Evolutionary conservation across 2,888 invertebrate genomes (phyloP), one percentile per base, ranked within the genome.

Genomic region (Epistrophe eligans): DNA sequence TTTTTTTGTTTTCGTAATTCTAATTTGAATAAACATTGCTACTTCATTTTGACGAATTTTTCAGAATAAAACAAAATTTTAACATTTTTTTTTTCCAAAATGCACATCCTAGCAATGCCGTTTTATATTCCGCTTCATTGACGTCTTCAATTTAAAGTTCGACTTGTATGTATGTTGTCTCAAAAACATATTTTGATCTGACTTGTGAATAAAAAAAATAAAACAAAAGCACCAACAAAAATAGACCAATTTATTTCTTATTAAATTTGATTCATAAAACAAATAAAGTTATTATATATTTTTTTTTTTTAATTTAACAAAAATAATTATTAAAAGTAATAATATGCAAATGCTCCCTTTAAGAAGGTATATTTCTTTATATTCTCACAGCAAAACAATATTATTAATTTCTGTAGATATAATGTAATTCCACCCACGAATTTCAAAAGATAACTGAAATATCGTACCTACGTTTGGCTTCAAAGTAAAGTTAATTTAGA

Each of bases 371-470:
- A 4, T 8, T 6, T 24, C 11, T 52, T 15, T 24, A 15, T 9
- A 11, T 32, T 17, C 43, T 17, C 13, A n/a, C n/a, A 15, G 10
- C 4, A 28, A 45, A 28, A 28, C n/a, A 13, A 24, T 77, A 15
- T 11, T 5, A 35, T 15, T 58, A 52, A 66, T 57, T 52, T 19
- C 32, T 50, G 11, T 24, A 1, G 32, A 32, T 24, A 2, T 55
- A 15, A 58, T 40, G 40, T 35, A 48, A 60, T 70, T 48, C 15
- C 24, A 35, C 43, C 38, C 38, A 58, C 64, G 19, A 80, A 71
- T 43, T 66, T 35, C 38, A 0, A 71, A 70, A 19, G 28, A 24
- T 57, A 57, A 74, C 79, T 74, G 28, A 80, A 66, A 32, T n/a
- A 48, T 0, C 8, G 24, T 45, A n/a, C 8, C 1, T 4, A 74